phyloP scores from a whole-genome alignment of 2,113 vertebrate genomes.

The Artemisiospiza belli region DNA sequence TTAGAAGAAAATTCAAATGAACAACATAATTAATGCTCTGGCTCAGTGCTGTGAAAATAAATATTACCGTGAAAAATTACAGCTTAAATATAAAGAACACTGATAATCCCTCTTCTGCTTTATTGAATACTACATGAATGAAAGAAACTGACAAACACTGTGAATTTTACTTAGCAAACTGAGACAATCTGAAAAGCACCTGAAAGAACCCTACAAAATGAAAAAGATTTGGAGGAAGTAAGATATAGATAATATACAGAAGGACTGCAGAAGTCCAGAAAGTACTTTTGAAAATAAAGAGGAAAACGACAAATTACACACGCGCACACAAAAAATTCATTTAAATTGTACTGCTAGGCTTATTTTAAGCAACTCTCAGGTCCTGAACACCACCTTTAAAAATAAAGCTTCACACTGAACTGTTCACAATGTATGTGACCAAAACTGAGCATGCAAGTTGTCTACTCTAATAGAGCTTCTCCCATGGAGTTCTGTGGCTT shows the following conservation, averaged over 20 bases:
- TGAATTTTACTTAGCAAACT: neutral
- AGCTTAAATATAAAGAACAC: neutral
- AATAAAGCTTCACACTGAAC: neutral
- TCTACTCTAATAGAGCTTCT: neutral
- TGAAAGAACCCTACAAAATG: neutral
- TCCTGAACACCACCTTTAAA: neutral
- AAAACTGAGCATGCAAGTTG: neutral
- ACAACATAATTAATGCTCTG: neutral
- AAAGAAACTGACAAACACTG: neutral
- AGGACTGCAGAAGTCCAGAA: neutral
- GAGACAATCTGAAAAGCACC: neutral
- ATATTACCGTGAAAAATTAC: neutral
- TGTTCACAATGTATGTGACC: neutral
- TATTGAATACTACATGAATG: neutral
- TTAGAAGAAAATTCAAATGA: neutral
- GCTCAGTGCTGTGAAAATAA: neutral
- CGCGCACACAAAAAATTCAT: neutral
- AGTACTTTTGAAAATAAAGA: neutral
- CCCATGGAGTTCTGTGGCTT: neutral
- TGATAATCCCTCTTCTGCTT: neutral
- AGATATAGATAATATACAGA: neutral
- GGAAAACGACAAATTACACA: neutral
- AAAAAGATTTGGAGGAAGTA: neutral
- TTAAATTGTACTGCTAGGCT: neutral
- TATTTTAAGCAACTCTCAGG: neutral